These are phyloP conservation scores for Acrossocheilus wenchowensis DNA, from an alignment of 2,797 vertebrate species.

Conservation along the genomic window DNA sequence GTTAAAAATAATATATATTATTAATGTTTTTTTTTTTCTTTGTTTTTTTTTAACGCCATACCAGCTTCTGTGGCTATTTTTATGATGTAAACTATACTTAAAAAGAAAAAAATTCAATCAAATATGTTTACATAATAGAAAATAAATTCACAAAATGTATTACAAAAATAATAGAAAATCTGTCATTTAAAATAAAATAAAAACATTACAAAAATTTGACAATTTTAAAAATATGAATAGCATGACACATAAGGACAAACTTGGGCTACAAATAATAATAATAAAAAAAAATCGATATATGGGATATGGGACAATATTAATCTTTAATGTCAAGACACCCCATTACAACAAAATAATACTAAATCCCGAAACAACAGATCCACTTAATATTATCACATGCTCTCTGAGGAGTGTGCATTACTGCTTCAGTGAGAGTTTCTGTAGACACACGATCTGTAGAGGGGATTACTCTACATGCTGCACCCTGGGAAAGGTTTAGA, in stretches of 20 bases:
- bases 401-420: conserved; percentile 19
- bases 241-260: neutral
- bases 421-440: conserved; percentile 25
- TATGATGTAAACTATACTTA: neutral
- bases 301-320: conserved; percentile 27
- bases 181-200: neutral
- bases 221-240: neutral
- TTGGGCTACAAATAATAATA: neutral
- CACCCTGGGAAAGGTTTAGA: conserved; percentile 31
- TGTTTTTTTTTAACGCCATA: neutral
- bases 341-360: conserved; percentile 46
- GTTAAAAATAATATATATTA: neutral
- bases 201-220: too few species aligned
- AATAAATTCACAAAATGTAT: neutral
- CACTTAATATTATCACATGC: conserved; percentile 43
- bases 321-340: conserved; percentile 56
- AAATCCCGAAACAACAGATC: conserved; percentile 59
- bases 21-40: neutral
- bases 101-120: neutral
- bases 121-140: neutral
- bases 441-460: conserved; percentile 38
- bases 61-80: neutral
- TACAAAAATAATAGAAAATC: neutral
- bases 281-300: neutral
- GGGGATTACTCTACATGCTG: conserved; percentile 37